Evolutionary conservation across 2,113 vertebrate species (phyloP).

Genomic region (Perca fluviatilis): DNA sequence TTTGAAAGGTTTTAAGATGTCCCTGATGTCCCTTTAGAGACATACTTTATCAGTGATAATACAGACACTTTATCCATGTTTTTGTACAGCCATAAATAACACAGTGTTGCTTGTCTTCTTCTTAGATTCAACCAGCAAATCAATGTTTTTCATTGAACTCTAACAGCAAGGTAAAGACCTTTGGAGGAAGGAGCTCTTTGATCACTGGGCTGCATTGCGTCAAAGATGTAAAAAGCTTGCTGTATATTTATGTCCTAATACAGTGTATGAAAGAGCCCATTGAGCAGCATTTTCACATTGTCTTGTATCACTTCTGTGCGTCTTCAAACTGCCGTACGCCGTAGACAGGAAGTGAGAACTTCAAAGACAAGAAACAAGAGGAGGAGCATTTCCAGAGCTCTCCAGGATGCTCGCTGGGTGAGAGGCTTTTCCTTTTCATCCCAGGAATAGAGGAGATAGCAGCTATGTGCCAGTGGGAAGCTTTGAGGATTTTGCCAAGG

Average conservation of each 20-base stretch:
- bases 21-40: neutral
- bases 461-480: conserved; percentile 56
- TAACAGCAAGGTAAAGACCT: neutral
- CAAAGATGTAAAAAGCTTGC: neutral
- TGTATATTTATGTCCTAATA: neutral
- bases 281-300: conserved; percentile 40
- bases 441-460: conserved; percentile 75
- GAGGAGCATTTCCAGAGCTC: conserved; percentile 53
- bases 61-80: neutral
- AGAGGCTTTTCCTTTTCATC: conserved; percentile 72
- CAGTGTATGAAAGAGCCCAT: conserved; percentile 41
- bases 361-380: conserved; percentile 62
- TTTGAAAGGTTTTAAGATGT: neutral
- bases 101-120: too few relatives aligned
- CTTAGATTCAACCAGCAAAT: neutral
- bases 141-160: neutral
- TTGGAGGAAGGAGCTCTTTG: neutral
- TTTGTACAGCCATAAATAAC: neutral
- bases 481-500: conserved; percentile 80
- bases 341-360: conserved; percentile 62
- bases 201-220: neutral
- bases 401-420: conserved; percentile 71
- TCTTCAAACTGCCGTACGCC: conserved; percentile 32
- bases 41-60: neutral
- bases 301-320: conserved; percentile 27